These are phyloP conservation scores for Tryphoninae sp. DNA, from an alignment of 2,888 invertebrate genomes.

Conservation along the genomic window DNA sequence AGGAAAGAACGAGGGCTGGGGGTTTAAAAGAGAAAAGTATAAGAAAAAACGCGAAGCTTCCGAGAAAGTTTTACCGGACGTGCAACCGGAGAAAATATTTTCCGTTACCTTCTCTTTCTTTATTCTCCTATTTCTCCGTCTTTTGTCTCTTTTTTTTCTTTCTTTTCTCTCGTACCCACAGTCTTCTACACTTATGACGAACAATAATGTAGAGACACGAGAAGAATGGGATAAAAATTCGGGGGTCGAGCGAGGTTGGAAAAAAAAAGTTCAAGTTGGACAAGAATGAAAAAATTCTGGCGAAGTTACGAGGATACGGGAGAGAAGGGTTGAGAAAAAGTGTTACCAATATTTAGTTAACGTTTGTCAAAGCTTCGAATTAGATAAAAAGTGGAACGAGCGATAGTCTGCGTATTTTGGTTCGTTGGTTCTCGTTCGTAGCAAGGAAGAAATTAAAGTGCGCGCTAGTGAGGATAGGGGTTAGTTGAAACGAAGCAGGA, in stretches of 20 bases:
- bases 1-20: slow-evolving; percentile 3
- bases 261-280: not conserved
- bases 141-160: not conserved
- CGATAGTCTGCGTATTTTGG: not conserved
- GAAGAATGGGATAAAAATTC: not conserved
- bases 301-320: not conserved
- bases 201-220: slow-evolving; percentile 4
- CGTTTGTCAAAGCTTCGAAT: not conserved
- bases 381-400: not conserved
- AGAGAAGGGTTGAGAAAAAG: not conserved
- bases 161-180: too few species aligned
- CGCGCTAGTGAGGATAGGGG: slow-evolving; percentile 37
- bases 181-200: not conserved
- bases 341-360: not conserved
- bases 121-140: not conserved
- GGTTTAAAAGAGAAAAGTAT: slow-evolving; percentile 34
- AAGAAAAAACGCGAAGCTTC: slow-evolving; percentile 44
- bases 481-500: slow-evolving; percentile 60
- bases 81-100: slow-evolving; percentile 42
- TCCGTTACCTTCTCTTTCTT: slow-evolving; percentile 20
- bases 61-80: slow-evolving; percentile 45
- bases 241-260: not conserved
- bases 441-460: not conserved
- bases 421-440: not conserved
- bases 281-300: not conserved